Base-by-base conservation (phyloP, 1,140 invertebrate genomes). In the Conus ventricosus region DNA sequence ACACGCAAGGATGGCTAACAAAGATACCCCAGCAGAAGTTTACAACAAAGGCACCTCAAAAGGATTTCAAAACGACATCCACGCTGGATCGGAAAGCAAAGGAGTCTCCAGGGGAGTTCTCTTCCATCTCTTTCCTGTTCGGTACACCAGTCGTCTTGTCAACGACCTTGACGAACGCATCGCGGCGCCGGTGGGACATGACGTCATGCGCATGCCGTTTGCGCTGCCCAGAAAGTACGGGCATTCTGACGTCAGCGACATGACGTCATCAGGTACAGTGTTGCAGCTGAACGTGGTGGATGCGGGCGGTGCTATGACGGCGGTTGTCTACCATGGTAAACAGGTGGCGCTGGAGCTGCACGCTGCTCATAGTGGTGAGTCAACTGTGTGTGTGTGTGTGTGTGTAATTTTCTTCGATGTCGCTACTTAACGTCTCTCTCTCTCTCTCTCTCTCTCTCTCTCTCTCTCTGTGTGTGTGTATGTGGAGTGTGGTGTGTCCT, bases 261-360 rank as follows among this genome's bases (percentile, higher is more conserved):
- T 84, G 82, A 84, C 82, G 55, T 60, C 82, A 39, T 10, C 82
- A 1, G 55, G 5, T 1, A 63, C 82, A 4, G 82, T 84, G 82
- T 5, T 84, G 8, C 82, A 84, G 82, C 55, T 84, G 55, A 84
- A 84, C 82, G 82, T 63, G 53, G 54, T 84, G 53, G 82, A 84
- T 17, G 51, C 7, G 55, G 82, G 27, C 25, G 82, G 82, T 11
- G 51, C 6, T 11, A 25, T 84, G 82, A 63, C 82, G 55, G n/a
- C 55, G 57, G 54, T 84, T 27, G 82, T 84, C 20, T 84, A 13
- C 57, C 82, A 55, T 60, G 82, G 82, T 5, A 84, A 84, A 17
- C 55, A 60, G 23, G 55, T 84, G 82, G 82, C 54, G 8, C 82
- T 84, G 82, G 82, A 84, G n/a, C 10, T 84, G 10, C 82, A 63